Evolutionary conservation across 2,888 invertebrate genomes (phyloP).

Genomic region (Dysmachus trigonus): DNA sequence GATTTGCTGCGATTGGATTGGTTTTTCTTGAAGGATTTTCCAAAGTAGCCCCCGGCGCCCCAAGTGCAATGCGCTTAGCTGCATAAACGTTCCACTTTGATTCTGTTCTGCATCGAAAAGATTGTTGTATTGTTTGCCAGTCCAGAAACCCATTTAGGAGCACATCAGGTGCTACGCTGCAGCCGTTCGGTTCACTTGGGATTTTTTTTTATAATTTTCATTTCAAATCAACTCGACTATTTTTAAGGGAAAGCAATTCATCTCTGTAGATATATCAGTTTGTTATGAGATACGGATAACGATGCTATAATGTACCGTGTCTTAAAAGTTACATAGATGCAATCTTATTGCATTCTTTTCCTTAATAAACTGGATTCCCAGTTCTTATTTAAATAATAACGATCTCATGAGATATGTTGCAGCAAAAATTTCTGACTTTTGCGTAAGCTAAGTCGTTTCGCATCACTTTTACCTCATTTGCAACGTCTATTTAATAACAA

Average conservation of each 20-base stretch:
- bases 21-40: not conserved
- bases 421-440: not conserved
- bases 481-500: not conserved
- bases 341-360: not conserved
- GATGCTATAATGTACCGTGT: too few relatives aligned
- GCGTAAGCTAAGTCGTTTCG: not conserved
- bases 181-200: not conserved
- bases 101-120: not conserved
- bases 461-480: not conserved
- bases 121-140: not conserved
- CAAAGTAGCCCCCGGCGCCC: not conserved
- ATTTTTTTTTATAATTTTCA: not conserved
- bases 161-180: not conserved
- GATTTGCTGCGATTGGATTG: not conserved
- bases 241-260: not conserved
- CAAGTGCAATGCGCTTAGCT: not conserved
- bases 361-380: not conserved
- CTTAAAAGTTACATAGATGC: not conserved
- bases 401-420: not conserved
- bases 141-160: not conserved
- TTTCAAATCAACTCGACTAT: not conserved
- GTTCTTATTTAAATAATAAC: not conserved
- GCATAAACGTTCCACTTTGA: not conserved
- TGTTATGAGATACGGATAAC: not conserved
- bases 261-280: not conserved